A percentile compares a stretch with the other conserved stretches of the same genome.
These are phyloP conservation scores for Callinectes sapidus DNA, from an alignment of 2,888 invertebrate species.

Conservation along the genomic window DNA sequence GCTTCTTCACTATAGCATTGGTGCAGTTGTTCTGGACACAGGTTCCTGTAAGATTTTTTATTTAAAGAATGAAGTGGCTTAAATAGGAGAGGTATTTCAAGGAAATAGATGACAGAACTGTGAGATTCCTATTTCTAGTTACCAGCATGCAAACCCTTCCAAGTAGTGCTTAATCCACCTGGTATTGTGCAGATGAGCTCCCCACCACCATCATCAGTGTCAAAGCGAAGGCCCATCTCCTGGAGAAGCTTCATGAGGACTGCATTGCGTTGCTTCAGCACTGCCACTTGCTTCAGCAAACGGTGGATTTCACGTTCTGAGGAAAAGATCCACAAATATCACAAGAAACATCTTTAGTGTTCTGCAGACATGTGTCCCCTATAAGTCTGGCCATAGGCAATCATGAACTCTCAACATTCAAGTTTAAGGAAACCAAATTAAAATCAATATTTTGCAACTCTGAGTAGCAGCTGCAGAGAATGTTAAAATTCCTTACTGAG, in stretches of 20 bases:
- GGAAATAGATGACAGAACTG: neutral
- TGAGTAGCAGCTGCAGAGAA: neutral
- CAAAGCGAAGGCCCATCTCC: slow-evolving; percentile 61
- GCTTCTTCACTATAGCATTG: slow-evolving; percentile 46
- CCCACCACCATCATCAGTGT: slow-evolving; percentile 34
- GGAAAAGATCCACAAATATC: neutral
- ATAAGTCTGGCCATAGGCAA: neutral
- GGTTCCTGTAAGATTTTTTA: slow-evolving; percentile 42
- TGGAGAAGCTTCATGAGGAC: slow-evolving; percentile 57
- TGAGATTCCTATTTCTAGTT: neutral
- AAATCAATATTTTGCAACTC: neutral
- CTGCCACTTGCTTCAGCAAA: slow-evolving; percentile 52
- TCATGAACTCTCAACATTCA: neutral
- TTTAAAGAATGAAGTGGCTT: neutral
- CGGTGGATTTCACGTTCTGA: slow-evolving; percentile 51
- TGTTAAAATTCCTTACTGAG: slow-evolving; percentile 48
- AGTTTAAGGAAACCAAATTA: neutral
- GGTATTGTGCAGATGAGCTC: slow-evolving; percentile 58
- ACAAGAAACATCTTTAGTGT: neutral
- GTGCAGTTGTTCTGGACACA: slow-evolving; percentile 58
- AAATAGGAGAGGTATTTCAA: neutral
- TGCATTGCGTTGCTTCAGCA: slow-evolving; percentile 58
- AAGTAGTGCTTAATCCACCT: slow-evolving; percentile 39
- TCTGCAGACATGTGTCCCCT: neutral
- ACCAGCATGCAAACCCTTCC: neutral